phyloP scores from a whole-genome alignment of 2,888 invertebrate genomes.

The Onthophagus sagittarius region DNA sequence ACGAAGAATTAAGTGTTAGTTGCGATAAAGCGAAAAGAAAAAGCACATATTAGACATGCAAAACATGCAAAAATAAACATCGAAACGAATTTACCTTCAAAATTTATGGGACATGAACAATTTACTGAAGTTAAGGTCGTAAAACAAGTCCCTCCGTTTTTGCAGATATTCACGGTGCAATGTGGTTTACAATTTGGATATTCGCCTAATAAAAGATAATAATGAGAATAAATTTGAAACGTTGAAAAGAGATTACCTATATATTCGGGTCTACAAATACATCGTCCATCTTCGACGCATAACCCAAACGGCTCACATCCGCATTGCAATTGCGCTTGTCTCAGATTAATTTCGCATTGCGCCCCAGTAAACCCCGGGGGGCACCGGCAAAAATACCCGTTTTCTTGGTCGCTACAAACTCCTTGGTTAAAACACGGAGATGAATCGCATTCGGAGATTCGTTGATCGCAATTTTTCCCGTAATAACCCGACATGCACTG shows the following conservation, averaged over 20 bases:
- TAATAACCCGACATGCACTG: conserved; percentile 75
- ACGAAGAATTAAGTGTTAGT: conserved; percentile 37
- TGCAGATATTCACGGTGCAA: conserved; percentile 69
- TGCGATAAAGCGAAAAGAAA: conserved; percentile 24
- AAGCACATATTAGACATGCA: conserved; percentile 1
- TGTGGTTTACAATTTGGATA: conserved; percentile 39
- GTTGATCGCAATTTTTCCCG: conserved; percentile 71
- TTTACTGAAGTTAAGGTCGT: conserved; percentile 56
- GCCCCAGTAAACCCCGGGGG: conserved; percentile 53
- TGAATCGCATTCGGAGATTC: conserved; percentile 56
- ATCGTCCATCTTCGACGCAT: conserved; percentile 41
- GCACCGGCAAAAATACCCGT: conserved; percentile 57
- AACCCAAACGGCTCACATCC: conserved; percentile 31
- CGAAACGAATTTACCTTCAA: conserved; percentile 55
- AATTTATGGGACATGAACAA: conserved; percentile 69
- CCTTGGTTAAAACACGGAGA: conserved; percentile 61
- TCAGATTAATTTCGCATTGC: conserved; percentile 51
- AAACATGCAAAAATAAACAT: conserved; percentile 8
- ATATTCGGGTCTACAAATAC: conserved; percentile 65
- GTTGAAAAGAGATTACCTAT: no score
- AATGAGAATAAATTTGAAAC: no score
- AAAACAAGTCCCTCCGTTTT: conserved; percentile 70
- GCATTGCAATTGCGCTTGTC: conserved; percentile 34
- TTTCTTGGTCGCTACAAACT: conserved; percentile 56
- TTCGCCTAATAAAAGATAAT: no score